These are phyloP conservation scores for Tolypeutes matacus DNA, from an alignment of 2,797 vertebrate genomes.

Conservation along the genomic window DNA sequence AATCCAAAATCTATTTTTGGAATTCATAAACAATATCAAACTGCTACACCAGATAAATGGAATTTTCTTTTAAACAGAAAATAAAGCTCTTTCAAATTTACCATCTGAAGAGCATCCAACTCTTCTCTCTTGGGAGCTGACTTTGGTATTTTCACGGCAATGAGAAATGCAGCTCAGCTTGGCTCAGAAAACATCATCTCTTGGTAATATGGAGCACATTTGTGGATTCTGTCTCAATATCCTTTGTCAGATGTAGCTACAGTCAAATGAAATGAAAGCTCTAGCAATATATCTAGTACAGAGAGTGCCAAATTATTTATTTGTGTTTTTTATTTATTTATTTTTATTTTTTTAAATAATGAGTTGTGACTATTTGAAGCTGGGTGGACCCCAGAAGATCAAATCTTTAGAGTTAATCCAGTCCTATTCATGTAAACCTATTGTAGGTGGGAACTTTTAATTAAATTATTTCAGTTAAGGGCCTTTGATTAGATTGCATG, in stretches of 20 bases:
- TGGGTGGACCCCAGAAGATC: too few species aligned
- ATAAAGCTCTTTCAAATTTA: slow-evolving; percentile 25
- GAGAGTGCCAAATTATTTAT: not conserved
- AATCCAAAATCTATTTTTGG: too few species aligned
- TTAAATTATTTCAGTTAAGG: too few species aligned
- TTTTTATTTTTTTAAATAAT: not conserved
- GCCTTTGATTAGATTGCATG: too few species aligned
- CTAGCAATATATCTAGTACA: not conserved
- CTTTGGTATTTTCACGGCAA: not conserved
- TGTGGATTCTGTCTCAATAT: not conserved
- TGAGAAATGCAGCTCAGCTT: not conserved
- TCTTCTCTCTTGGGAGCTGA: not conserved
- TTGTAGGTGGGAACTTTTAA: too few species aligned
- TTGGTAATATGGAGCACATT: not conserved
- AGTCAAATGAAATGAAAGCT: not conserved
- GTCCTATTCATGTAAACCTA: too few species aligned
- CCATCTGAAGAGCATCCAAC: not conserved
- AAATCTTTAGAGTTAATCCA: too few species aligned
- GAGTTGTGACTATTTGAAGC: too few species aligned
- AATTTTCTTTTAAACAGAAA: slow-evolving; percentile 39
- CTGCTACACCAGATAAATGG: not conserved
- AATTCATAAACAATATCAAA: too few species aligned
- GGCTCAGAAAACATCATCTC: not conserved
- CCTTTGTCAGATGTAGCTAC: not conserved
- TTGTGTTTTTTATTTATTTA: not conserved